Percentiles rank a stretch among this genome's conserved stretches.
Evolutionary conservation across 2,888 invertebrate species (phyloP).

Genomic region (Zootermopsis nevadensis): DNA sequence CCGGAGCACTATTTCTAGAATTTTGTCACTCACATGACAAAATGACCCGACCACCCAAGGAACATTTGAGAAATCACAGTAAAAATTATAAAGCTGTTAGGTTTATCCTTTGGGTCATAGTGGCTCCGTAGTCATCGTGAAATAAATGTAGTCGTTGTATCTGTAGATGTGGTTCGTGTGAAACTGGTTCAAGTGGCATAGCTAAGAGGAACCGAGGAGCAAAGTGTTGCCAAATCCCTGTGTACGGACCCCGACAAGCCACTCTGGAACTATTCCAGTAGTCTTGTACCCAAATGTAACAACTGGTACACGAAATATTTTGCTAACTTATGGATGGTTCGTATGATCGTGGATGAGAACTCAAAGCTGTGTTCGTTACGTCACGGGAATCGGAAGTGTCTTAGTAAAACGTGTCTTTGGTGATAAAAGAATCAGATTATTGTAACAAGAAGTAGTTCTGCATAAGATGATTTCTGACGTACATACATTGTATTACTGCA

Average conservation of each 20-base stretch:
- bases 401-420: background rate
- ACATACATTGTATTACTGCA: background rate
- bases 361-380: background rate
- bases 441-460: background rate
- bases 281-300: conserved; percentile 23
- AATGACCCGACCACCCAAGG: too few relatives aligned
- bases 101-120: too few relatives aligned
- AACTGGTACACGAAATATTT: conserved; percentile 3
- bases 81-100: too few relatives aligned
- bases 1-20: too few relatives aligned
- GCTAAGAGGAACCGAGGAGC: conserved; percentile 24
- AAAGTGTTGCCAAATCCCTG: conserved; percentile 33
- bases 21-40: too few relatives aligned
- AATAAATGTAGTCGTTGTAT: background rate
- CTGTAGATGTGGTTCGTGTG: background rate
- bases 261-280: conserved; percentile 34
- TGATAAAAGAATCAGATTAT: background rate
- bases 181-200: background rate
- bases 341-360: background rate
- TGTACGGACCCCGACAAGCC: conserved; percentile 27
- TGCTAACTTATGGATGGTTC: background rate
- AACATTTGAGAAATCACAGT: too few relatives aligned
- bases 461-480: background rate
- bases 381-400: background rate
- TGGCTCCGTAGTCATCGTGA: too few relatives aligned